Evolutionary conservation across 1,140 invertebrate genomes (phyloP).

Genomic region (Formica exsecta): DNA sequence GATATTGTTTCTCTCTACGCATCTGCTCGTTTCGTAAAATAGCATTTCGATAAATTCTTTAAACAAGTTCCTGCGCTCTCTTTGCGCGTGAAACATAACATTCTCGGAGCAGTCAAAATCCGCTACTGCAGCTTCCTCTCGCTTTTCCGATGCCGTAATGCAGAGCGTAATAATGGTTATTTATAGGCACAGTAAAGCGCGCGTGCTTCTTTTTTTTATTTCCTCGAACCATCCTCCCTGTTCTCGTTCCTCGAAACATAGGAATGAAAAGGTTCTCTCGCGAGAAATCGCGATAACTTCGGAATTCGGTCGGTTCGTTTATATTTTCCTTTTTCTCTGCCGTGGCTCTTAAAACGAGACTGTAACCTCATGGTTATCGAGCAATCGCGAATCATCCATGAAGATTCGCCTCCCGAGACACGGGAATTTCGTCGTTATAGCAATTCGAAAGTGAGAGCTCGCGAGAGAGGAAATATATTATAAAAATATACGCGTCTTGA

Average conservation of each 20-base stretch:
- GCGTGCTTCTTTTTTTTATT: constrained; percentile 24
- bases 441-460: not conserved
- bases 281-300: constrained; percentile 58
- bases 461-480: not conserved
- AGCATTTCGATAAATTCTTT: constrained; percentile 1
- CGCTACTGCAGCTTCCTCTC: constrained; percentile 33
- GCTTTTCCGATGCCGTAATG: constrained; percentile 63
- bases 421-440: constrained; percentile 3
- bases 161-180: constrained; percentile 70
- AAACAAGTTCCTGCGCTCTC: no score
- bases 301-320: constrained; percentile 57
- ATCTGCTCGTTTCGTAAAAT: not conserved
- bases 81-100: not conserved
- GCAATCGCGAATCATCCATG: constrained; percentile 26
- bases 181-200: constrained; percentile 65
- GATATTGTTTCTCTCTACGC: not conserved
- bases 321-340: constrained; percentile 36
- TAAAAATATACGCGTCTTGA: not conserved
- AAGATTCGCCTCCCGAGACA: not conserved
- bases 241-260: constrained; percentile 40
- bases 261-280: not conserved
- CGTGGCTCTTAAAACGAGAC: constrained; percentile 3
- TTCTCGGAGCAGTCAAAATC: constrained; percentile 10
- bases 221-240: constrained; percentile 15
- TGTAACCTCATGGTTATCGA: not conserved